Percentiles rank a stretch among this genome's conserved stretches.
Conservation (phyloP, 2,797 vertebrate species). For the Myiotriccus ornatus region DNA sequence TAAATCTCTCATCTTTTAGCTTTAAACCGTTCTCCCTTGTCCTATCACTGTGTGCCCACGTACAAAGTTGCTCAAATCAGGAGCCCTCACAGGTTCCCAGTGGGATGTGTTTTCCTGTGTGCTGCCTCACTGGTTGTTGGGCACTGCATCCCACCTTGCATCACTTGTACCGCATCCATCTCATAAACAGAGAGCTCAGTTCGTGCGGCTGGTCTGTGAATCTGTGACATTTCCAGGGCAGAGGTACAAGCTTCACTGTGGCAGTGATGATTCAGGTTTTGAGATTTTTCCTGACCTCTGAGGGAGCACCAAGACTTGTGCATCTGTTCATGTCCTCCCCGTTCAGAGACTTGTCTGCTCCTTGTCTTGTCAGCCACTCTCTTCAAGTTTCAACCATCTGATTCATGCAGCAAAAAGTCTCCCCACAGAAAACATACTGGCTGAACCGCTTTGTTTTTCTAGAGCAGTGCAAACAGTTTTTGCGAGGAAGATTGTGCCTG, state of each 20-base stretch:
- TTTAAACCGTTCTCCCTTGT: background rate
- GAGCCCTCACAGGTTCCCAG: background rate
- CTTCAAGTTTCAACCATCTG: constrained; percentile 34
- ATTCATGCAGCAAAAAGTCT: constrained; percentile 52
- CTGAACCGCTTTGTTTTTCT: constrained; percentile 38
- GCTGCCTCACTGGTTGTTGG: background rate
- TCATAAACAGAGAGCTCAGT: background rate
- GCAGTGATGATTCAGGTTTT: background rate
- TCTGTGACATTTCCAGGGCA: background rate
- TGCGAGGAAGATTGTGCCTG: constrained; percentile 49
- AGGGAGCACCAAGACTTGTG: background rate
- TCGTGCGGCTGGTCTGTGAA: background rate
- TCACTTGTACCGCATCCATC: background rate
- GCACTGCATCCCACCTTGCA: background rate
- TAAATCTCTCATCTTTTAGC: background rate
- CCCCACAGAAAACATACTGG: constrained; percentile 17
- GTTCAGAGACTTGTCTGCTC: background rate
- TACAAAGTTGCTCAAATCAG: fast-evolving
- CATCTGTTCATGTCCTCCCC: background rate
- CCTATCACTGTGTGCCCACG: fast-evolving
- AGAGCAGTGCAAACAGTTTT: constrained; percentile 48
- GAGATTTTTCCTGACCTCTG: background rate
- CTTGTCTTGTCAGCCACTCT: background rate
- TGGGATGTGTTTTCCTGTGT: background rate
- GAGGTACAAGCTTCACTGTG: background rate